phyloP scores from a whole-genome alignment of 2,113 vertebrate genomes.

The Pterocles orientalis region DNA sequence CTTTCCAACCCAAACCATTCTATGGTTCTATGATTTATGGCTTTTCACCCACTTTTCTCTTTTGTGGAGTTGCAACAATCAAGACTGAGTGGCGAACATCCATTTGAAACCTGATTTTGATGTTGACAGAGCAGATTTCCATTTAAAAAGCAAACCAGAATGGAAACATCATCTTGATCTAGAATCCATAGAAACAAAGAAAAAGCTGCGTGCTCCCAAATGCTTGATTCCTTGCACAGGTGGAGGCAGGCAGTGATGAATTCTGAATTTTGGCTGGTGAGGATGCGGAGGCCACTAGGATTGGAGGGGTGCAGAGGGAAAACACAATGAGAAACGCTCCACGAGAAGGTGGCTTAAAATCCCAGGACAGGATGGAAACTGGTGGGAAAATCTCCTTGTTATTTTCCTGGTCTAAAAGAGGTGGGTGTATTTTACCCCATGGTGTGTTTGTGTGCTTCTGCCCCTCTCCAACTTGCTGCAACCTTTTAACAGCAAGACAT shows the following conservation, averaged over 20 bases:
- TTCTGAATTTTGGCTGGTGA: neutral
- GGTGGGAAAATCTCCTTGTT: neutral
- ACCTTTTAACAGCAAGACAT: neutral
- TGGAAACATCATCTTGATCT: neutral
- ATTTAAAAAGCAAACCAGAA: neutral
- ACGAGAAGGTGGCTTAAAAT: neutral
- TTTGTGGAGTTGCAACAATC: neutral
- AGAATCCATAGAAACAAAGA: neutral
- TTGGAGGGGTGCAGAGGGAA: neutral
- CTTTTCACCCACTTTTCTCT: neutral
- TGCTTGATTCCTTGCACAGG: neutral
- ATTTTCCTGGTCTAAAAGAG: neutral
- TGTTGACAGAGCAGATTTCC: neutral
- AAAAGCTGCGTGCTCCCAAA: neutral
- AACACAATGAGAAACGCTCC: neutral
- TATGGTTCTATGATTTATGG: neutral
- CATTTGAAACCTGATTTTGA: neutral
- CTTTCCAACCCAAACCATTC: no score
- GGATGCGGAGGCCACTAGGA: neutral
- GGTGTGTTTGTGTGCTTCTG: neutral
- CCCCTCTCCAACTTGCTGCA: neutral
- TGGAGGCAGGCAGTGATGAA: neutral
- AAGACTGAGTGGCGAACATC: neutral
- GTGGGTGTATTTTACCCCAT: neutral
- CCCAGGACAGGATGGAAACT: neutral